Percentiles rank a stretch among this genome's conserved stretches.
These are phyloP conservation scores for Metopia argyrocephala DNA, from an alignment of 2,888 invertebrate species.

Conservation along the genomic window DNA sequence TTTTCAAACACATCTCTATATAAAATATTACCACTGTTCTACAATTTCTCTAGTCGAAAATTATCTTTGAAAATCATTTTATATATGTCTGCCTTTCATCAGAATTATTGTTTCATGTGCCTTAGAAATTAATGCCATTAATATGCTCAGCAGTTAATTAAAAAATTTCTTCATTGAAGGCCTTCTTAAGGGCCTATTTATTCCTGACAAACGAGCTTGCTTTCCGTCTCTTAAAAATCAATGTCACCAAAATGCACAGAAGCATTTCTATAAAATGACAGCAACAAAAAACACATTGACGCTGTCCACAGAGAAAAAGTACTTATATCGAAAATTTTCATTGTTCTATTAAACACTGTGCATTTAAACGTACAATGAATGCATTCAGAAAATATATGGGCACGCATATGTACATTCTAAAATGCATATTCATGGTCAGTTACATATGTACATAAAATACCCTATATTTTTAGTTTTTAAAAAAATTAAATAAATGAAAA, in stretches of 20 bases:
- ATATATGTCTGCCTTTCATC: too few relatives aligned
- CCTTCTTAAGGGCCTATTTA: neutral
- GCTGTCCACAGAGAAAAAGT: conserved; percentile 51
- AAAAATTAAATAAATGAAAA: too few relatives aligned
- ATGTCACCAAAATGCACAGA: conserved; percentile 66
- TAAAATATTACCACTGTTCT: too few relatives aligned
- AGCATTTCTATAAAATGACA: conserved; percentile 22
- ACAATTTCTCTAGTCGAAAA: too few relatives aligned
- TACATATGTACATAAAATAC: neutral
- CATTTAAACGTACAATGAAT: neutral
- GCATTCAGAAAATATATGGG: neutral
- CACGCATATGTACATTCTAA: neutral
- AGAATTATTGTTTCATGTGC: too few relatives aligned
- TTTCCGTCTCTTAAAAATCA: conserved; percentile 66
- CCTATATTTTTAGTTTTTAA: too few relatives aligned
- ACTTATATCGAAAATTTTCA: conserved; percentile 62
- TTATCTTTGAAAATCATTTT: too few relatives aligned
- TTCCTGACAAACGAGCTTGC: neutral
- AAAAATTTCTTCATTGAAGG: neutral
- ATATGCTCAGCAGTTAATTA: too few relatives aligned
- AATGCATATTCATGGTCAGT: neutral
- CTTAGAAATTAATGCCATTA: too few relatives aligned
- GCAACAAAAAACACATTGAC: conserved; percentile 52
- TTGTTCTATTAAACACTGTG: conserved; percentile 56
- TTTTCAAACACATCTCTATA: too few relatives aligned